Evolutionary conservation across 2,797 vertebrate species (phyloP).

Genomic region (Parauchenoglanis punctatus): DNA sequence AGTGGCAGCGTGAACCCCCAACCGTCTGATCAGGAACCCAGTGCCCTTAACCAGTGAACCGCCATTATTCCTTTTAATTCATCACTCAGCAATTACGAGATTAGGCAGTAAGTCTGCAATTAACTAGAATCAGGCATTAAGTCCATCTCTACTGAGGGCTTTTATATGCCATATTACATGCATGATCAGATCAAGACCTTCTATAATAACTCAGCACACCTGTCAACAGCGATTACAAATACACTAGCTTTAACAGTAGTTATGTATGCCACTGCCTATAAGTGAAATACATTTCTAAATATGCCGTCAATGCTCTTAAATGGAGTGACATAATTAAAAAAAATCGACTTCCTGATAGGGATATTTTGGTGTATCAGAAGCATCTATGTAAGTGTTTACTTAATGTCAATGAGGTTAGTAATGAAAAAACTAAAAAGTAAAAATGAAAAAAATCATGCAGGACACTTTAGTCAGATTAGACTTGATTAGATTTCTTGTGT

Average conservation of each 20-base stretch:
- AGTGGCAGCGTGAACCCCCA: no score
- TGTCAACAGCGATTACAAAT: not conserved
- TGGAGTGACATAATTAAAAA: not conserved
- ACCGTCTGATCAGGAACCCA: no score
- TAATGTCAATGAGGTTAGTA: not conserved
- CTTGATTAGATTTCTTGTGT: no score
- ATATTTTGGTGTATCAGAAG: not conserved
- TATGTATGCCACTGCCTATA: not conserved
- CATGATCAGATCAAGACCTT: not conserved
- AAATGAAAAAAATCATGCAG: not conserved
- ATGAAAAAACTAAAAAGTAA: not conserved
- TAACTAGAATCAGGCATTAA: constrained; percentile 38
- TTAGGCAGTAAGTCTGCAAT: constrained; percentile 49
- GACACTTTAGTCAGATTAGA: not conserved
- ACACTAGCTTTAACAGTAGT: not conserved
- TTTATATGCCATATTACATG: not conserved
- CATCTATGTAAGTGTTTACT: not conserved
- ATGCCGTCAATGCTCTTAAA: not conserved
- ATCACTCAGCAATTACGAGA: constrained; percentile 8
- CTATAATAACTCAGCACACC: not conserved
- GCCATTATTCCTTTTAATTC: constrained; percentile 20
- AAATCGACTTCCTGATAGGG: not conserved
- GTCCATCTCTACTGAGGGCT: not conserved
- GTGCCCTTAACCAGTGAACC: no score
- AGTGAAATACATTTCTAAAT: not conserved